Evolutionary conservation across 2,888 invertebrate genomes (phyloP).

Genomic region (Brenthis daphne): DNA sequence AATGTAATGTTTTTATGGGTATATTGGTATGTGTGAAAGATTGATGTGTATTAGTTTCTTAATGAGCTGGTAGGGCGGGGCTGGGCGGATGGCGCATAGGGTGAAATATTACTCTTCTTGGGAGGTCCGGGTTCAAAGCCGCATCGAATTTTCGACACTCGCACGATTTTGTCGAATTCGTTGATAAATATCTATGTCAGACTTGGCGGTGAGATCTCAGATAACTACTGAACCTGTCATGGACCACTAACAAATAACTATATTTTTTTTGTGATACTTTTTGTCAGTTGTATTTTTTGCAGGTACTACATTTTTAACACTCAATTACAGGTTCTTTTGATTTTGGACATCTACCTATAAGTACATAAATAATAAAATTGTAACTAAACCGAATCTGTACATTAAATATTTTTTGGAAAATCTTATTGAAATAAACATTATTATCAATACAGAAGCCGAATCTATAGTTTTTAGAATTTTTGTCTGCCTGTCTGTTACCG

Average conservation of each 20-base stretch:
- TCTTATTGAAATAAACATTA: too few species aligned
- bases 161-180: constrained; percentile 77
- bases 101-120: constrained; percentile 78
- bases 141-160: constrained; percentile 78
- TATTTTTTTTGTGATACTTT: constrained; percentile 17
- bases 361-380: too few species aligned
- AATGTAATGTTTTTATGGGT: constrained; percentile 34
- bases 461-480: too few species aligned
- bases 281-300: constrained; percentile 18
- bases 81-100: constrained; percentile 59
- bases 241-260: constrained; percentile 32
- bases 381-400: too few species aligned
- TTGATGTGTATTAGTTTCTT: constrained; percentile 74
- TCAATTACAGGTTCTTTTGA: constrained; percentile 3
- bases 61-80: constrained; percentile 73
- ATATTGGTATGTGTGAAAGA: constrained; percentile 54
- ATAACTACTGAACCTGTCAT: constrained; percentile 51
- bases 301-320: constrained; percentile 22
- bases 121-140: constrained; percentile 69
- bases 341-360: not conserved
- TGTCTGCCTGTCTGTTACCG: too few species aligned
- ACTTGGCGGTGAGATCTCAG: constrained; percentile 58
- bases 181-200: constrained; percentile 72
- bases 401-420: too few species aligned
- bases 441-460: too few species aligned